phyloP scores from a whole-genome alignment of 2,888 invertebrate genomes.

The Volucella zonaria region DNA sequence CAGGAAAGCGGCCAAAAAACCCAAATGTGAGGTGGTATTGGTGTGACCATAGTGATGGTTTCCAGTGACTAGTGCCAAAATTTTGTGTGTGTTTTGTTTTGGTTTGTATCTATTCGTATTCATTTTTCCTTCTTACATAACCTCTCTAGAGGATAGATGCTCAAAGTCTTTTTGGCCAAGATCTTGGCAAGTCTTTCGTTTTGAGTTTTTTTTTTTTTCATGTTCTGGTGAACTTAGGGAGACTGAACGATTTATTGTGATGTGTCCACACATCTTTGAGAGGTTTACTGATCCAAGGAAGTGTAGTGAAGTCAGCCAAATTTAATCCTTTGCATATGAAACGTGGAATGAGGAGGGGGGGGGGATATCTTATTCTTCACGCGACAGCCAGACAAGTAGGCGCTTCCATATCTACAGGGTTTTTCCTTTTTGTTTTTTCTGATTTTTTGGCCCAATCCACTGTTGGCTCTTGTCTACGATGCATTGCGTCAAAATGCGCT shows the following conservation, averaged over 20 bases:
- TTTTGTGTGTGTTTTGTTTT: conserved; percentile 53
- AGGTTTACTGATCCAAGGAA: conserved; percentile 45
- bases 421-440: conserved; percentile 15
- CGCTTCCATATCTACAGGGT: conserved; percentile 47
- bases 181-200: conserved; percentile 67
- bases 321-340: conserved; percentile 37
- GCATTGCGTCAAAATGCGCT: conserved; percentile 73
- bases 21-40: conserved; percentile 12
- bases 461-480: conserved; percentile 71
- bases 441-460: conserved; percentile 65
- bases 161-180: conserved; percentile 47
- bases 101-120: conserved; percentile 18
- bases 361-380: conserved; percentile 36
- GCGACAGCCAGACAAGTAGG: conserved; percentile 66
- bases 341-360: no score
- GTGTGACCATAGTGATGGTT: conserved; percentile 45
- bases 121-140: neutral
- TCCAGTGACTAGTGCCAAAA: conserved; percentile 73
- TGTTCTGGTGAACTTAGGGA: conserved; percentile 32
- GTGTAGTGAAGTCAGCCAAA: conserved; percentile 40
- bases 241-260: conserved; percentile 61
- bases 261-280: conserved; percentile 55
- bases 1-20: conserved; percentile 70
- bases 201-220: no score
- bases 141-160: conserved; percentile 7